Conservation (phyloP, 2,888 invertebrate species). For the Drosophila neutralis region DNA sequence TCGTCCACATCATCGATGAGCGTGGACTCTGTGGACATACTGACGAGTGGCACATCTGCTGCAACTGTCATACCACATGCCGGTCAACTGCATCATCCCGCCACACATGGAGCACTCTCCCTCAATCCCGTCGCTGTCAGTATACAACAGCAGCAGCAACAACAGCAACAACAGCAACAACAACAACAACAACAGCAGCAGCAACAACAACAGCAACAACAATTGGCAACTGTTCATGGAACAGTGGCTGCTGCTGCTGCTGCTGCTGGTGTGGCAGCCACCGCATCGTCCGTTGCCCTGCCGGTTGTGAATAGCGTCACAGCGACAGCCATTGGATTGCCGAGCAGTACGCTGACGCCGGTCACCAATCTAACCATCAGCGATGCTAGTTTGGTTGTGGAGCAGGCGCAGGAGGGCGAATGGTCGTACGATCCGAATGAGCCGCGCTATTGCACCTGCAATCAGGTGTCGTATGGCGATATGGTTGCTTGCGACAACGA, state of each 20-base stretch:
- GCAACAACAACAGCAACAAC: constrained; percentile 15
- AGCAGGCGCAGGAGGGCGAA: constrained; percentile 88
- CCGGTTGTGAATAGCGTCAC: constrained; percentile 42
- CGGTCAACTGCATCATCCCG: constrained; percentile 34
- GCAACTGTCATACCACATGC: constrained; percentile 7
- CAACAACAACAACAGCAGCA: background rate
- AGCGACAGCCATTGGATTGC: constrained; percentile 61
- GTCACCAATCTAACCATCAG: constrained; percentile 68
- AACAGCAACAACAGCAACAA: background rate
- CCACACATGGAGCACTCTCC: constrained; percentile 7
- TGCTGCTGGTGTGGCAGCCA: constrained; percentile 1
- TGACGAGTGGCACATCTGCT: constrained; percentile 47
- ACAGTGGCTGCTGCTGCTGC: constrained; percentile 5
- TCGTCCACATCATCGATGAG: constrained; percentile 81
- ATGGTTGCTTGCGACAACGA: constrained; percentile 99
- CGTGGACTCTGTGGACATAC: constrained; percentile 77
- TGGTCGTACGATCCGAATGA: constrained; percentile 98
- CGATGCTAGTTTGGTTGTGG: constrained; percentile 83
- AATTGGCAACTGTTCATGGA: constrained; percentile 24
- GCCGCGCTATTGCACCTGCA: constrained; percentile 97
- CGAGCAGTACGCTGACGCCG: constrained; percentile 69
- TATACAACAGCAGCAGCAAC: background rate
- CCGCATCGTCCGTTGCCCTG: constrained; percentile 31
- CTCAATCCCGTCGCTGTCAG: background rate
- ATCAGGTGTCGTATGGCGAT: constrained; percentile 98